Percentiles rank a stretch among this genome's conserved stretches.
These are phyloP conservation scores for Luidia sarsii DNA, from an alignment of 53 echinoderm and acorn worm genomes.

Conservation along the genomic window DNA sequence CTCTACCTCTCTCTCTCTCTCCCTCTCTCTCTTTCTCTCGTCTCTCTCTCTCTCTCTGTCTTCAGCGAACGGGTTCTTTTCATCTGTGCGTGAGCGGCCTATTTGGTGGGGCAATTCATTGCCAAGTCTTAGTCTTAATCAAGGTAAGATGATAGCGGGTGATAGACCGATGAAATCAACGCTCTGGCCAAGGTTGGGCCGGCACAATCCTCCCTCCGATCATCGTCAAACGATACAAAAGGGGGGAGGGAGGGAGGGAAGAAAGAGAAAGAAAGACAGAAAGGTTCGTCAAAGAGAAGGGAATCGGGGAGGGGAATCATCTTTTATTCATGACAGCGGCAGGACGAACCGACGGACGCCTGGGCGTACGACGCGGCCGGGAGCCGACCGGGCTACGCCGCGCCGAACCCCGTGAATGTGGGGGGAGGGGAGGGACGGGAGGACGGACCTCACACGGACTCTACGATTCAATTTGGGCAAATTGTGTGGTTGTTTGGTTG, in stretches of 20 bases:
- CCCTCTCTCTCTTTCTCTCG: conserved; percentile 92
- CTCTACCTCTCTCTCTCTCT: no score
- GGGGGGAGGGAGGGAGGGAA: not conserved
- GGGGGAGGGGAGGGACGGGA: no score
- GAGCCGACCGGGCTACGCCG: no score
- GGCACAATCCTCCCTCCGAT: no score
- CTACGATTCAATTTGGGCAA: no score
- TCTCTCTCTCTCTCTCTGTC: conserved; percentile 93
- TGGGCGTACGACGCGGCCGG: no score
- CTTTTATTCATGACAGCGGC: conserved; percentile 37
- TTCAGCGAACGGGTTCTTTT: conserved; percentile 53
- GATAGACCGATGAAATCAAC: conserved; percentile 23
- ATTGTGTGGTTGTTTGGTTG: no score
- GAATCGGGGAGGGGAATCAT: conserved; percentile 9
- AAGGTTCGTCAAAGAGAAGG: no score
- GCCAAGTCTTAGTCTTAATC: conserved; percentile 1
- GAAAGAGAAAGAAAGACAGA: not conserved
- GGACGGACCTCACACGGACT: no score
- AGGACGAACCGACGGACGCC: no score
- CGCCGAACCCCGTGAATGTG: no score
- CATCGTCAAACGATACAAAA: no score
- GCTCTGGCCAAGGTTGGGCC: not conserved
- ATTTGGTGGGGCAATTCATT: not conserved
- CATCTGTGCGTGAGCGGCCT: not conserved
- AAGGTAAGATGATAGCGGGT: conserved; percentile 7